Percentiles rank a stretch among this genome's conserved stretches.
These are phyloP conservation scores for Timema podura DNA, from an alignment of 2,888 invertebrate genomes.

Conservation along the genomic window DNA sequence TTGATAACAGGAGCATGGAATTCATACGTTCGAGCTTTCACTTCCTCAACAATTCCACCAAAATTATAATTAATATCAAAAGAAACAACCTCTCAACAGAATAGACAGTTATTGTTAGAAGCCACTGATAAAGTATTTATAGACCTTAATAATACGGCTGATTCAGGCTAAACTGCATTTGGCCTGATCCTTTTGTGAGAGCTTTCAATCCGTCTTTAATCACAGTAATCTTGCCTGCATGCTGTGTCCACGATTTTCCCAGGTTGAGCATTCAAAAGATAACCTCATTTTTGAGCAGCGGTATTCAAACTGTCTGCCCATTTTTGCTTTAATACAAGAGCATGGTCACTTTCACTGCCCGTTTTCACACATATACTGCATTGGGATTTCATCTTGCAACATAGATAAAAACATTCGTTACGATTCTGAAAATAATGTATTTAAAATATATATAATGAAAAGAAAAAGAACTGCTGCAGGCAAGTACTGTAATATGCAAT, in stretches of 20 bases:
- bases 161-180: neutral
- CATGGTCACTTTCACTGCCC: neutral
- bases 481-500: neutral
- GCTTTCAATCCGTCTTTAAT: slow-evolving; percentile 1
- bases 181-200: neutral
- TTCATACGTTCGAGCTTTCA: slow-evolving; percentile 16
- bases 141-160: neutral
- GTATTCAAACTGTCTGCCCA: neutral
- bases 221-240: neutral
- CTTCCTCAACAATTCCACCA: neutral
- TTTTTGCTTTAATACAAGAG: neutral
- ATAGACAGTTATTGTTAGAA: neutral
- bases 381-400: neutral
- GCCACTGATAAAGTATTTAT: slow-evolving; percentile 1
- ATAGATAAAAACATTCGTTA: no score
- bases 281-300: neutral
- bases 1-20: slow-evolving; percentile 13
- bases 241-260: neutral
- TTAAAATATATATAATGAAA: neutral
- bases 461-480: neutral
- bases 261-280: neutral
- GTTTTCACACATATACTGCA: neutral
- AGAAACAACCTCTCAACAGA: slow-evolving; percentile 7
- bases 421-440: no score
- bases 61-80: neutral